These are phyloP conservation scores for Gopherus evgoodei DNA, from an alignment of 2,113 vertebrate genomes.

Conservation along the genomic window DNA sequence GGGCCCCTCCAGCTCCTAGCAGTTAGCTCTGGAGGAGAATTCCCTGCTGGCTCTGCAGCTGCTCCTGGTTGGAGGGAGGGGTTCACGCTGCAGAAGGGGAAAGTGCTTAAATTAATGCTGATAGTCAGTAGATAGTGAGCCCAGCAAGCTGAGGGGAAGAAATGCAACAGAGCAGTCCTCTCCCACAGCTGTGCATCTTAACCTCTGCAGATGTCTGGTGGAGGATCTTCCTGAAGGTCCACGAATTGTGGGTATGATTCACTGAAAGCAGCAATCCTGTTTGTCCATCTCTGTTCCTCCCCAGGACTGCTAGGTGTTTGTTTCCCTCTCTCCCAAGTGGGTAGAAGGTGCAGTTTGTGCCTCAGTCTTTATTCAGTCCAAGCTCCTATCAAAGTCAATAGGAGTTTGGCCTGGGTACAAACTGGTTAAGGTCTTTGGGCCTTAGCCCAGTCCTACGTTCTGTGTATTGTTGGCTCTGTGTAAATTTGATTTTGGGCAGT, in stretches of 20 bases:
- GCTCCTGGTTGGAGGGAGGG: neutral
- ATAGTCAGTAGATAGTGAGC: neutral
- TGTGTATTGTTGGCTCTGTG: accelerated
- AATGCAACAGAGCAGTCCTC: neutral
- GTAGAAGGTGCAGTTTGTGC: neutral
- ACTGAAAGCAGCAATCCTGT: neutral
- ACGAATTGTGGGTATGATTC: neutral
- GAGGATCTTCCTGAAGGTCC: neutral
- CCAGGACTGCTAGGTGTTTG: neutral
- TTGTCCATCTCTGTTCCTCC: too few relatives aligned
- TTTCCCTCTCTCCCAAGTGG: neutral
- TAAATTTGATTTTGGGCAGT: neutral
- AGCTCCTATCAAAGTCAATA: neutral
- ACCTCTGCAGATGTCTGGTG: neutral
- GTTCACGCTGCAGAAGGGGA: neutral
- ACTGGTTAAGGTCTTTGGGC: neutral
- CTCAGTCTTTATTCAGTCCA: neutral
- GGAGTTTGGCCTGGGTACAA: neutral
- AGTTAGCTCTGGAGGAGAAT: neutral
- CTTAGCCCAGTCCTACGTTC: neutral
- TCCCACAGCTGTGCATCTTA: neutral
- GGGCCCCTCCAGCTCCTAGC: neutral
- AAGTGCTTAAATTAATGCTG: neutral
- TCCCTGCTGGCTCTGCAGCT: neutral
- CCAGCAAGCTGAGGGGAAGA: neutral